These are phyloP conservation scores for Poecilia gillii DNA, from an alignment of 2,797 vertebrate species.

Conservation along the genomic window DNA sequence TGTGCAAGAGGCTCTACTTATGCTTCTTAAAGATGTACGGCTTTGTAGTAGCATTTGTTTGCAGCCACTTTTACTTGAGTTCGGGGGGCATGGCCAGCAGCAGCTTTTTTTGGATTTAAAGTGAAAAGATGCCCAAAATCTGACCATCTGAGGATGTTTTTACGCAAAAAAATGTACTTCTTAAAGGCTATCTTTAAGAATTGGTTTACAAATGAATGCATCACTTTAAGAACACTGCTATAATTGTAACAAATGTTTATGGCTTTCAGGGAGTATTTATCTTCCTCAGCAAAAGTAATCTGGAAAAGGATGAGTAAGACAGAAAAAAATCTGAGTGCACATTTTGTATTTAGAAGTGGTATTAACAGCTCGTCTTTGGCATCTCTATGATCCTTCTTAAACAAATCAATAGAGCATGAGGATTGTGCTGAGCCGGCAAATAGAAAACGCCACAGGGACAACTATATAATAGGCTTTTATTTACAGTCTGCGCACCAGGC, in stretches of 20 bases:
- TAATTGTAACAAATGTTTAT: constrained; percentile 12
- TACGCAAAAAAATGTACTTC: too few relatives aligned
- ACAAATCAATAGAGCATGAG: constrained; percentile 31
- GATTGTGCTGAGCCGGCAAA: constrained; percentile 42
- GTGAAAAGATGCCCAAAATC: too few relatives aligned
- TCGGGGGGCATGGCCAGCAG: too few relatives aligned
- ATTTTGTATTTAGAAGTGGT: constrained; percentile 15
- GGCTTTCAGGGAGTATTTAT: not conserved
- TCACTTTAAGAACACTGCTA: constrained; percentile 8
- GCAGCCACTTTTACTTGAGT: too few relatives aligned
- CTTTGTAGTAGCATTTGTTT: too few relatives aligned
- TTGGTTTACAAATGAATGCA: constrained; percentile 1
- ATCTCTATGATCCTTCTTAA: constrained; percentile 31
- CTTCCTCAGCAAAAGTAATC: not conserved
- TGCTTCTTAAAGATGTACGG: too few relatives aligned
- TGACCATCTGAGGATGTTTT: too few relatives aligned
- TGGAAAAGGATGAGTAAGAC: constrained; percentile 5
- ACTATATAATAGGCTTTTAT: constrained; percentile 39
- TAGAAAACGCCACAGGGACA: constrained; percentile 26
- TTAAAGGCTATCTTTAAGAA: not conserved
- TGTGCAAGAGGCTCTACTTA: too few relatives aligned
- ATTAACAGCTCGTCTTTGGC: constrained; percentile 31
- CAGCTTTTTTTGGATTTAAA: too few relatives aligned
- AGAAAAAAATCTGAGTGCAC: constrained; percentile 10
- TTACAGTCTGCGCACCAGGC: constrained; percentile 23